Percentiles rank a stretch among this genome's conserved stretches.
Conservation (phyloP, 2,888 invertebrate species). For the Eilema depressum region DNA sequence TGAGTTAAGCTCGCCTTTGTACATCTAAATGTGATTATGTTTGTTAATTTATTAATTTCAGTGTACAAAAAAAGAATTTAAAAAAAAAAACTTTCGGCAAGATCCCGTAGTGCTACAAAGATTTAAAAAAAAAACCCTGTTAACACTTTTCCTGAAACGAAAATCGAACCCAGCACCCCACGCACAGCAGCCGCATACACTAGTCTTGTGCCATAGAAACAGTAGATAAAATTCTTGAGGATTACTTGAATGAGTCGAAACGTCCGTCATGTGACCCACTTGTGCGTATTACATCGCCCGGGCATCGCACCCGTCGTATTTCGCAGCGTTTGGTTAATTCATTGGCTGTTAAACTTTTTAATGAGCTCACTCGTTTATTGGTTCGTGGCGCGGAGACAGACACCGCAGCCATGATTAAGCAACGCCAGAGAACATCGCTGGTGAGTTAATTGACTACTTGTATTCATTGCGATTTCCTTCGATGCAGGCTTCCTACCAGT, state of each 20-base stretch:
- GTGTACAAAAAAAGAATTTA: too few relatives aligned
- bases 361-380: slow-evolving; percentile 14
- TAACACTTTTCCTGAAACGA: background rate
- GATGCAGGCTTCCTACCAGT: slow-evolving; percentile 6
- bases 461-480: slow-evolving; percentile 19
- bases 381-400: slow-evolving; percentile 14
- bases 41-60: too few relatives aligned
- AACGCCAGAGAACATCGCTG: slow-evolving; percentile 14
- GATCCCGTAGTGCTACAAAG: too few relatives aligned
- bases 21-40: too few relatives aligned
- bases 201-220: background rate
- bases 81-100: too few relatives aligned
- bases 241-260: slow-evolving; percentile 13
- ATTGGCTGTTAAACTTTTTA: slow-evolving; percentile 18
- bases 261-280: slow-evolving; percentile 36
- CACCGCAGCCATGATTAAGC: slow-evolving; percentile 19
- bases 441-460: slow-evolving; percentile 15
- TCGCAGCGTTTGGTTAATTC: slow-evolving; percentile 36
- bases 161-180: background rate
- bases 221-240: slow-evolving; percentile 10
- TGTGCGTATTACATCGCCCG: slow-evolving; percentile 31
- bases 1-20: too few relatives aligned
- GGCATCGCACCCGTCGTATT: slow-evolving; percentile 43
- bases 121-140: too few relatives aligned
- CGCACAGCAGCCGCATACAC: background rate